Evolutionary conservation across 1,140 invertebrate species (phyloP), one percentile per base, ranked within the genome.

Genomic region (Asobara japonica): DNA sequence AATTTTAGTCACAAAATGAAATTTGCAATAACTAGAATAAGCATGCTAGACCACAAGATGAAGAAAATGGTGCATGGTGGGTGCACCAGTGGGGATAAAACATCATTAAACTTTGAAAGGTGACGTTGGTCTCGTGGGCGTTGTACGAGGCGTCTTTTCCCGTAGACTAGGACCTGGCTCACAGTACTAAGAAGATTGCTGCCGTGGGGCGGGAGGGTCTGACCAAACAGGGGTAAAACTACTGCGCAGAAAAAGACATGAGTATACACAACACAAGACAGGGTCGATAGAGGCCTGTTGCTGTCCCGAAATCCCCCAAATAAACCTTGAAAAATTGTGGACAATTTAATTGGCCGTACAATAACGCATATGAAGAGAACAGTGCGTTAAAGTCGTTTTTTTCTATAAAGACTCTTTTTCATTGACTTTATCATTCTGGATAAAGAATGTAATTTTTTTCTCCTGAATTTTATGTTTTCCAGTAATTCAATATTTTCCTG

Each of bases 51-150:
- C 41, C 11, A 18, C 45, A 62, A 62, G 27, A 62, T 62, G 22
- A 62, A 29, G 18, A 16, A 13, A 62, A 13, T 13, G 25, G 8
- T 13, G 31, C 8, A 22, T 25, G 22, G 51, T 56, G 48, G 27
- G 29, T 69, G 30, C n/a, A 69, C 45, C 66, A 36, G 48, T 69
- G 66, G 45, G 66, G 45, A 69, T 69, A 69, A 69, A 69, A 69
- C 66, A 69, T 69, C 66, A 69, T 69, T 69, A 69, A 69, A 69
- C 45, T 69, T 69, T 69, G 66, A 69, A 60, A 69, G 66, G 29
- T 48, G 66, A 60, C 16, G 45, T 48, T 18, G 41, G 45, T 69
- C 66, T 69, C 66, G 18, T 29, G 66, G 66, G 66, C 48, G 66
- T 69, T 29, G 66, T 56, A 7, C 60, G 60, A 8, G 29, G 60